Evolutionary conservation across 2,888 invertebrate species (phyloP).

Genomic region (Calliphora vomitoria): DNA sequence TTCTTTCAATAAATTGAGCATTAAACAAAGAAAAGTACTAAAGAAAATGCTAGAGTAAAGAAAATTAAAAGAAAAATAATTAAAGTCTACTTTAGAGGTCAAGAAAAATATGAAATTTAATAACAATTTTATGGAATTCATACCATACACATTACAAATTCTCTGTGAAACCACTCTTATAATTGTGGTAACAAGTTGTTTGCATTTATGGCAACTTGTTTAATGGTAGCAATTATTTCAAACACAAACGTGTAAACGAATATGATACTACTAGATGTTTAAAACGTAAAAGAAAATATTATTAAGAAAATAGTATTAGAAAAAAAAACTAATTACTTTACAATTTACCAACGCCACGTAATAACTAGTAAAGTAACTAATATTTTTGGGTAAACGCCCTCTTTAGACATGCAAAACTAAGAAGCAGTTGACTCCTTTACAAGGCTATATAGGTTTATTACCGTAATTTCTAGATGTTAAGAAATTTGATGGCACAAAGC

Average conservation of each 20-base stretch:
- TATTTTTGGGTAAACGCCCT: constrained; percentile 76
- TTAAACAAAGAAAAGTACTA: constrained; percentile 1
- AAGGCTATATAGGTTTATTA: constrained; percentile 57
- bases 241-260: constrained; percentile 70
- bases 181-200: constrained; percentile 43
- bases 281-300: neutral
- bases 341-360: constrained; percentile 78
- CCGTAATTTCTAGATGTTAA: constrained; percentile 32
- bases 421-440: constrained; percentile 54
- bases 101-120: constrained; percentile 5
- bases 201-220: constrained; percentile 14
- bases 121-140: neutral
- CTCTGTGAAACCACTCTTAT: constrained; percentile 1
- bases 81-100: constrained; percentile 68
- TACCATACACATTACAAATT: neutral
- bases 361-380: constrained; percentile 39
- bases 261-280: neutral
- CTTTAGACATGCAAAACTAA: constrained; percentile 74
- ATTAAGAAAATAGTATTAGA: constrained; percentile 32
- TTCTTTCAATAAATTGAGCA: constrained; percentile 37
- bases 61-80: constrained; percentile 47
- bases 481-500: constrained; percentile 52
- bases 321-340: constrained; percentile 82
- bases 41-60: constrained; percentile 37
- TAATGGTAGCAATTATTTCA: constrained; percentile 32